Percentiles rank a stretch among this genome's conserved stretches.
phyloP scores from a whole-genome alignment of 1,140 invertebrate genomes.

The Pseudoatta argentina region DNA sequence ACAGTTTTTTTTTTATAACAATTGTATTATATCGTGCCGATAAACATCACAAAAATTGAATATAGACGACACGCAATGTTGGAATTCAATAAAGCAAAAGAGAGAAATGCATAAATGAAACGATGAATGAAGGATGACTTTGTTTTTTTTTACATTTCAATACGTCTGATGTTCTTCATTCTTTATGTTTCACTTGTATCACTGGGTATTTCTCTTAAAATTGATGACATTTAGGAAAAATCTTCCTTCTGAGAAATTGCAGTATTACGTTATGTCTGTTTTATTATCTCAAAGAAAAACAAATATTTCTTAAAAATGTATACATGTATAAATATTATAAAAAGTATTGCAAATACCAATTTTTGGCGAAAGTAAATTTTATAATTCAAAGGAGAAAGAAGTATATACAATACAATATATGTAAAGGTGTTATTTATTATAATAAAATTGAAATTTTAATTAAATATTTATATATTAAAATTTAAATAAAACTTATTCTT shows the following conservation, averaged over 20 bases:
- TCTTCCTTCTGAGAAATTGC: neutral
- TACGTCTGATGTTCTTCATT: slow-evolving; percentile 28
- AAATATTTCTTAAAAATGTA: neutral
- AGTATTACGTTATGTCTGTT: neutral
- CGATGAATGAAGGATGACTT: slow-evolving; percentile 32
- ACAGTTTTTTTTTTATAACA: neutral
- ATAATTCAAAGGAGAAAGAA: neutral
- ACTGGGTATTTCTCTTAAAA: neutral
- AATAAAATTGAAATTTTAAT: neutral
- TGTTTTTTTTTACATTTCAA: slow-evolving; percentile 31
- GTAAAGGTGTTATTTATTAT: neutral
- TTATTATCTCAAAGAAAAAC: neutral
- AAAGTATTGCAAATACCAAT: neutral
- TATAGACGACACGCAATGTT: slow-evolving; percentile 42
- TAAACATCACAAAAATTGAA: slow-evolving; percentile 54
- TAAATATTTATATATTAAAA: neutral
- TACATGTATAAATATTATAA: neutral
- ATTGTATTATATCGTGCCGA: slow-evolving; percentile 14
- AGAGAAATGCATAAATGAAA: slow-evolving; percentile 37
- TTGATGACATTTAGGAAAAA: neutral
- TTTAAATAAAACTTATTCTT: neutral
- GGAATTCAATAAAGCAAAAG: slow-evolving; percentile 63
- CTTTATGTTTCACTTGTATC: neutral
- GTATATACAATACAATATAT: too few species aligned
- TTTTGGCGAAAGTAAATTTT: neutral